Evolutionary conservation across 2,888 invertebrate genomes (phyloP).

Genomic region (Gymnoscelis rufifasciata): DNA sequence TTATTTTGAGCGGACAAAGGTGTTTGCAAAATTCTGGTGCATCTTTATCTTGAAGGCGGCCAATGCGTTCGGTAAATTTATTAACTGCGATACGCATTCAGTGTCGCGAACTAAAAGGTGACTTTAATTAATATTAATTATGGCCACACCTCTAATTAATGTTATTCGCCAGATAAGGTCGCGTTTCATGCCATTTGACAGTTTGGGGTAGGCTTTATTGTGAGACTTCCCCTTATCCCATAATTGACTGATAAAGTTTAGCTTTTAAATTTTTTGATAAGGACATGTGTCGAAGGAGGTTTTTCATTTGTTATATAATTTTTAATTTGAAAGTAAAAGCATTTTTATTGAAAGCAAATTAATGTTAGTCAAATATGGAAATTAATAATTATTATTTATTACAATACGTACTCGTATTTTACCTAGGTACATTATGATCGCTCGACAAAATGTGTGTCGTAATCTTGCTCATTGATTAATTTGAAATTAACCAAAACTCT

Average conservation of each 20-base stretch:
- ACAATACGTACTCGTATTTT: too few relatives aligned
- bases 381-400: too few relatives aligned
- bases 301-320: too few relatives aligned
- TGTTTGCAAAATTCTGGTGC: conserved; percentile 51
- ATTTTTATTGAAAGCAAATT: too few relatives aligned
- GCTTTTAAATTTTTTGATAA: too few relatives aligned
- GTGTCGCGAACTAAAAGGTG: conserved; percentile 74
- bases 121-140: conserved; percentile 79
- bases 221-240: background rate
- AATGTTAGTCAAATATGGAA: too few relatives aligned
- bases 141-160: conserved; percentile 77
- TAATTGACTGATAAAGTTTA: background rate
- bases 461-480: too few relatives aligned
- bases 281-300: too few relatives aligned
- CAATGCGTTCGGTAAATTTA: conserved; percentile 73
- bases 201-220: conserved; percentile 12
- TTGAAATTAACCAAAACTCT: too few relatives aligned
- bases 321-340: too few relatives aligned
- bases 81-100: conserved; percentile 78
- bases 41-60: conserved; percentile 70
- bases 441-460: too few relatives aligned
- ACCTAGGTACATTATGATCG: too few relatives aligned
- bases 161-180: conserved; percentile 70
- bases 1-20: conserved; percentile 16
- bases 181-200: conserved; percentile 45